phyloP scores from a whole-genome alignment of 2,797 vertebrate genomes.

The Pseudochirops cupreus region DNA sequence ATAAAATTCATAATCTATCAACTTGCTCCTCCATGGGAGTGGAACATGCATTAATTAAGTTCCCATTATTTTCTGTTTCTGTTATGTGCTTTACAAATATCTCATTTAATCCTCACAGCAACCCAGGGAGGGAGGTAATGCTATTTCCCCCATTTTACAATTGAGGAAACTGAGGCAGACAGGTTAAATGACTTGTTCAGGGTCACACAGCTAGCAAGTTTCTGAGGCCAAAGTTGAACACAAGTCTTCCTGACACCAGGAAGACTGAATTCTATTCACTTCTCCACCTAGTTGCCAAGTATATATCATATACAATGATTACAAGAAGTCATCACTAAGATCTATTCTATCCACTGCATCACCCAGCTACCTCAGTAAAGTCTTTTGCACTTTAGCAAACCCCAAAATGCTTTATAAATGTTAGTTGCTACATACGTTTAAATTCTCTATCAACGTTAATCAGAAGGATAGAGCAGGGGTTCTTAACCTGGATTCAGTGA shows the following conservation, averaged over 20 bases:
- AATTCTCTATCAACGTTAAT: neutral
- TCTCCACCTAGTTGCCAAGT: neutral
- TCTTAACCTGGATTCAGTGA: neutral
- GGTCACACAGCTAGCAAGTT: neutral
- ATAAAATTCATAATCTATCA: neutral
- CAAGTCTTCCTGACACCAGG: neutral
- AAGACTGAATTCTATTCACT: neutral
- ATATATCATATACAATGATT: neutral
- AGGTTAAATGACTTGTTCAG: neutral
- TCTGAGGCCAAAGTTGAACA: neutral
- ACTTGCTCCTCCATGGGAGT: neutral
- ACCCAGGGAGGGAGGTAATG: neutral
- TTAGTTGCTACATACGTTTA: neutral
- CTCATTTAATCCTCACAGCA: neutral
- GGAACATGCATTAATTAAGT: neutral
- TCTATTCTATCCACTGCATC: neutral
- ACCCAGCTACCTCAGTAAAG: neutral
- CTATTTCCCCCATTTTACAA: neutral
- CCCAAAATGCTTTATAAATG: neutral
- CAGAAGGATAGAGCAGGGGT: neutral
- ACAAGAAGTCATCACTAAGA: neutral
- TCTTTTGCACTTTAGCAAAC: neutral
- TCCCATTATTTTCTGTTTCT: neutral
- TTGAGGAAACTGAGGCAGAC: neutral
- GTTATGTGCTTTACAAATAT: neutral